Conservation (phyloP, 2,888 invertebrate genomes). For the Embidobia sp. region DNA sequence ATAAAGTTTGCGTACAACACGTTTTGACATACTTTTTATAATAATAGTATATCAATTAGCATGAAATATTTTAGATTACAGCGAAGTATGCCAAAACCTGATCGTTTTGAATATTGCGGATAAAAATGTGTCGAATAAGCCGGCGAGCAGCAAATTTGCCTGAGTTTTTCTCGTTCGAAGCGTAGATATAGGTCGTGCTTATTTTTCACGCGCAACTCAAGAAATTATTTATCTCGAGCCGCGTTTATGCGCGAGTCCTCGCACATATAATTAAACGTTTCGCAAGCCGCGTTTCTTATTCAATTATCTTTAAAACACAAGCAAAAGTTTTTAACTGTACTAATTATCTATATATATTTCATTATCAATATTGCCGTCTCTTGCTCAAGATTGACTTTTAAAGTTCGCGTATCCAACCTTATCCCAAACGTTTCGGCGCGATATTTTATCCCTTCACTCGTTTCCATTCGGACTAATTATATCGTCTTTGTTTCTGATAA, state of each 20-base stretch:
- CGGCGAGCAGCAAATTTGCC: too few relatives aligned
- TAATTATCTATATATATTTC: not conserved
- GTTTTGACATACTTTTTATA: too few relatives aligned
- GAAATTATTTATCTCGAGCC: slow-evolving; percentile 3
- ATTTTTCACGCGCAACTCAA: not conserved
- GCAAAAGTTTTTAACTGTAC: not conserved
- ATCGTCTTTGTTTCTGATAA: too few relatives aligned
- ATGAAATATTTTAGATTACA: too few relatives aligned
- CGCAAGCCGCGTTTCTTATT: not conserved
- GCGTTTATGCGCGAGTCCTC: not conserved
- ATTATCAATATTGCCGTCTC: not conserved
- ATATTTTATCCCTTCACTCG: too few relatives aligned
- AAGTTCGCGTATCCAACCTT: not conserved
- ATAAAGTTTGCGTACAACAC: too few relatives aligned
- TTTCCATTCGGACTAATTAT: too few relatives aligned
- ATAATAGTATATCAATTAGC: too few relatives aligned
- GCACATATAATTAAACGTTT: slow-evolving; percentile 7
- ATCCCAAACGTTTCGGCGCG: not conserved
- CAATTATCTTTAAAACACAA: not conserved
- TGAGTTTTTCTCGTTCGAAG: too few relatives aligned
- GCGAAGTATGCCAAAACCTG: too few relatives aligned
- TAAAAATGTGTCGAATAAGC: too few relatives aligned
- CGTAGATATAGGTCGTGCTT: not conserved
- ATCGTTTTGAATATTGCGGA: too few relatives aligned
- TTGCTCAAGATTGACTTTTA: not conserved